Conservation (phyloP, 2,113 vertebrate species). For the Microtus oregoni region DNA sequence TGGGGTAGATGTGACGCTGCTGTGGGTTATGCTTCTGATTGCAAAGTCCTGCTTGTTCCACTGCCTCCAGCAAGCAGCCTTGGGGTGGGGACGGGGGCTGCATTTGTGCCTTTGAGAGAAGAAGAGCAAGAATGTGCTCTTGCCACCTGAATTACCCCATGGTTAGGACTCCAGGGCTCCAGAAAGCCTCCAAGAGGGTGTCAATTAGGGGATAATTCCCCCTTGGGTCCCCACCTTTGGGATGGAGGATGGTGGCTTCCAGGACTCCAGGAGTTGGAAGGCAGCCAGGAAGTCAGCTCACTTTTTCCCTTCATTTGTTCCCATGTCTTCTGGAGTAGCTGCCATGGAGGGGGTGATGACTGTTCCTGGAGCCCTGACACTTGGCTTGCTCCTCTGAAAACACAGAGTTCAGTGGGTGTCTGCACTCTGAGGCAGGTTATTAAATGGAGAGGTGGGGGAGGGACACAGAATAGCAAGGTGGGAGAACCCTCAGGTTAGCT, state of each 20-base stretch:
- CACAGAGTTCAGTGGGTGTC: neutral
- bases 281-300: neutral
- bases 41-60: neutral
- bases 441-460: no score
- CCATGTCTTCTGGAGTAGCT: neutral
- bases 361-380: no score
- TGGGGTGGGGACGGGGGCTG: no score
- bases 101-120: neutral
- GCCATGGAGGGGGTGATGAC: neutral
- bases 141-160: no score
- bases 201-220: neutral
- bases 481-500: neutral
- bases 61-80: neutral
- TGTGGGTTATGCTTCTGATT: neutral
- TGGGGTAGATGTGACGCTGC: accelerated
- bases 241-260: neutral
- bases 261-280: neutral
- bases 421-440: neutral
- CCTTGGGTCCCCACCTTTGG: neutral
- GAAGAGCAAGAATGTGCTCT: neutral
- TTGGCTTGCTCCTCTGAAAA: neutral
- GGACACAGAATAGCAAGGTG: neutral
- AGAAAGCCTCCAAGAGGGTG: neutral
- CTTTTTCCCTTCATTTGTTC: neutral
- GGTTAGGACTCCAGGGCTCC: neutral